phyloP scores from a whole-genome alignment of 2,113 vertebrate genomes.

The Odocoileus virginianus region DNA sequence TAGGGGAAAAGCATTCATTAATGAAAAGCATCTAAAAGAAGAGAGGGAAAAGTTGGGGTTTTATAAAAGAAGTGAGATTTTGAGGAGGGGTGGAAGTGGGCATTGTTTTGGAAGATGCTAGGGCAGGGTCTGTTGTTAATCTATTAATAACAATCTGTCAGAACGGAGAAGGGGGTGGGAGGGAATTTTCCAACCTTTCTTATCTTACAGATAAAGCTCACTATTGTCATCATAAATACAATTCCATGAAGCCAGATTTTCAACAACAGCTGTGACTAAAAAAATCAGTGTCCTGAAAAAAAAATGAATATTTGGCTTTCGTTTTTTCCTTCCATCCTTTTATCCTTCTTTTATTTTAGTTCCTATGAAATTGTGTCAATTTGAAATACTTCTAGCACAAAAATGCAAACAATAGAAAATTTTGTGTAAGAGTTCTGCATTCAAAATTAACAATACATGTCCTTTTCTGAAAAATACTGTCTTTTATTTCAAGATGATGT shows the following conservation, averaged over 20 bases:
- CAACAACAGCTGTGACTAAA: neutral
- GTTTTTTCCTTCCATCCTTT: neutral
- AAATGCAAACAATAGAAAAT: neutral
- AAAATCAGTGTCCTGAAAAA: neutral
- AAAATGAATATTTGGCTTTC: neutral
- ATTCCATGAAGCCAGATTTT: neutral
- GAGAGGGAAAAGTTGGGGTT: neutral
- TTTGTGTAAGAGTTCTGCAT: neutral
- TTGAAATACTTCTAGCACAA: neutral
- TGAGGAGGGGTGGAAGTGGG: neutral
- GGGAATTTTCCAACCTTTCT: neutral
- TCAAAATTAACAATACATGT: neutral
- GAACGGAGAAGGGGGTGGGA: neutral
- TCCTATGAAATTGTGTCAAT: neutral
- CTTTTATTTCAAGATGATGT: neutral
- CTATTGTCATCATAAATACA: neutral
- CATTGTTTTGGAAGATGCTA: neutral
- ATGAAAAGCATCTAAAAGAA: neutral
- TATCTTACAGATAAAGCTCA: neutral
- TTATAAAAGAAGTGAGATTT: neutral
- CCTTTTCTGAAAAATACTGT: neutral
- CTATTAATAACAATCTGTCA: neutral
- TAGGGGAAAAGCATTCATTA: neutral
- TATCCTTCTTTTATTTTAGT: neutral
- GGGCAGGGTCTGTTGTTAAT: neutral